A percentile compares a stretch with the other conserved stretches of the same genome.
Evolutionary conservation across 2,113 vertebrate species (phyloP).

Genomic region (Mustelus asterias): DNA sequence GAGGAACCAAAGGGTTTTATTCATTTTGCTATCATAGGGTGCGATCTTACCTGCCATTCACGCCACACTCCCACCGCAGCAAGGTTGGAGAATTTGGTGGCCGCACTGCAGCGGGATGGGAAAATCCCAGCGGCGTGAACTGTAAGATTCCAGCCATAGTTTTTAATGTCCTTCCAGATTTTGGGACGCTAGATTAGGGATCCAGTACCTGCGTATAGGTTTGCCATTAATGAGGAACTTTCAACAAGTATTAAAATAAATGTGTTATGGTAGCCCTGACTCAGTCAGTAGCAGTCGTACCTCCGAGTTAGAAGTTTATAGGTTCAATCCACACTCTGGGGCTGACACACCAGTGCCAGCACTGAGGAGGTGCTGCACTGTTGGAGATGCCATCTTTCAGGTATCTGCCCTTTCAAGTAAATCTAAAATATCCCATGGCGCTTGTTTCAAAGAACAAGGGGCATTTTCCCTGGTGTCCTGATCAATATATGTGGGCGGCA

Average conservation of each 20-base stretch:
- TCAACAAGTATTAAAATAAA: background rate
- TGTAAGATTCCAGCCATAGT: too few relatives aligned
- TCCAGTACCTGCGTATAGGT: too few relatives aligned
- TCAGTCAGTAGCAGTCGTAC: background rate
- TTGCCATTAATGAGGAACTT: background rate
- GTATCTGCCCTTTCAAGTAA: background rate
- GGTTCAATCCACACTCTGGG: background rate
- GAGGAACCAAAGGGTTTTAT: too few relatives aligned
- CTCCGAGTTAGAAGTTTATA: background rate
- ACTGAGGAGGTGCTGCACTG: background rate
- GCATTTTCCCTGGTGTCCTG: background rate
- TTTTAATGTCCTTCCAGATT: too few relatives aligned
- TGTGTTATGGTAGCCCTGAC: background rate
- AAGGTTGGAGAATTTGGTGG: too few relatives aligned
- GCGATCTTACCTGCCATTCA: too few relatives aligned
- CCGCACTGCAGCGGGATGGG: too few relatives aligned
- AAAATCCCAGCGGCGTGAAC: too few relatives aligned
- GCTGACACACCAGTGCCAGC: background rate
- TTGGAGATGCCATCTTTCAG: background rate
- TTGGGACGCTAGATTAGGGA: too few relatives aligned
- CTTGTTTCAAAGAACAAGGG: background rate
- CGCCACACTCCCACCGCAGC: too few relatives aligned
- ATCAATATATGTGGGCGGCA: too few relatives aligned
- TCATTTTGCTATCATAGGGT: too few relatives aligned
- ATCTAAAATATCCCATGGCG: background rate